Conservation (phyloP, 2,797 vertebrate species). For the Sorex maritimensis region DNA sequence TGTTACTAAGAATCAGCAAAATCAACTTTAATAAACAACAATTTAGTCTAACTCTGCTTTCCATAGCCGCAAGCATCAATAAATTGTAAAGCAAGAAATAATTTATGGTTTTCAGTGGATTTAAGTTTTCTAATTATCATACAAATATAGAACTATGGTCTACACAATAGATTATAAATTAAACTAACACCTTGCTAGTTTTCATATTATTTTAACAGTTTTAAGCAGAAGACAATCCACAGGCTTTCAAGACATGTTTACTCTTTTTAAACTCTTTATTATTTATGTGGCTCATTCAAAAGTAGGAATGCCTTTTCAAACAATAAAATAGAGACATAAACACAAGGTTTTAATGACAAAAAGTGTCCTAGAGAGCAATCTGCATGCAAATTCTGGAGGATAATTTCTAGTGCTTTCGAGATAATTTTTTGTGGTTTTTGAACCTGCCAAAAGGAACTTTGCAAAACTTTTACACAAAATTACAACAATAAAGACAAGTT, state of each 20-base stretch:
- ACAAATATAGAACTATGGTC: neutral
- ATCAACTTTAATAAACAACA: neutral
- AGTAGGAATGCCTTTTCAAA: neutral
- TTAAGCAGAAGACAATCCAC: neutral
- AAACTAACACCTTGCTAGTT: neutral
- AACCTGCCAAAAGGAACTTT: neutral
- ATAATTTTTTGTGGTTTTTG: neutral
- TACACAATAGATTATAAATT: neutral
- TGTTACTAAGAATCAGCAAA: neutral
- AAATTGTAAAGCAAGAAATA: constrained; percentile 1
- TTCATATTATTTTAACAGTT: neutral
- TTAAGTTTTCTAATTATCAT: neutral
- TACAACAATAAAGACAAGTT: neutral
- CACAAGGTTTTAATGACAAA: neutral
- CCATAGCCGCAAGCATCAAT: neutral
- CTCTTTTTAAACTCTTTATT: neutral
- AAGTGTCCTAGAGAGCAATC: neutral
- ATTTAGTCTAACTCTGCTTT: constrained; percentile 17
- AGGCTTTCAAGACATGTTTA: neutral
- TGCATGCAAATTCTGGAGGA: neutral
- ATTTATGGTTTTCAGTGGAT: neutral
- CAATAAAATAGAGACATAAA: neutral
- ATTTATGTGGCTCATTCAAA: neutral
- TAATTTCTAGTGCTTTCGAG: neutral
- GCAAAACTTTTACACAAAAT: neutral